A percentile compares a stretch with the other conserved stretches of the same genome.
These are phyloP conservation scores for Rallus crepitans DNA, from an alignment of 2,797 vertebrate species.

Conservation along the genomic window DNA sequence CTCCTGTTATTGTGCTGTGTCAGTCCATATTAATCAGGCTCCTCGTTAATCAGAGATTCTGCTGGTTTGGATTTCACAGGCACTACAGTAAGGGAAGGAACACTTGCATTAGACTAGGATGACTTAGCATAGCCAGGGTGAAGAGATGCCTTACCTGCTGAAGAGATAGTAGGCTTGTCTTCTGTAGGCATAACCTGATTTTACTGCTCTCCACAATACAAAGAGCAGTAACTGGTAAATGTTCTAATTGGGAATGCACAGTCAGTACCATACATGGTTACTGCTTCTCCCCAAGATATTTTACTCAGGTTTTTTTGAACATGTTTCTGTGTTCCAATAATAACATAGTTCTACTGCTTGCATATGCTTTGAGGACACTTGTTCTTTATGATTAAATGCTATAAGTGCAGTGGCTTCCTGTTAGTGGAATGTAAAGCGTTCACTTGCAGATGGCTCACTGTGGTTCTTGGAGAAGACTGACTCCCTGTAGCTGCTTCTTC, in stretches of 20 bases:
- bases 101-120: neutral
- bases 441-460: neutral
- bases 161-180: neutral
- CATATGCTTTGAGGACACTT: neutral
- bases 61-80: neutral
- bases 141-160: neutral
- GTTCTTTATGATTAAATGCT: neutral
- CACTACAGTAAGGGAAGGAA: neutral
- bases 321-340: neutral
- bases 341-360: neutral
- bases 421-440: neutral
- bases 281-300: neutral
- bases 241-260: neutral
- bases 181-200: neutral
- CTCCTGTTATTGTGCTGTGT: neutral
- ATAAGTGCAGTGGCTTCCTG: neutral
- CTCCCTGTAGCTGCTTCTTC: neutral
- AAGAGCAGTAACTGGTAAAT: neutral
- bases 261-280: neutral
- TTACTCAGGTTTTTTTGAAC: neutral
- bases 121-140: neutral
- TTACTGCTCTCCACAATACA: neutral
- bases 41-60: neutral
- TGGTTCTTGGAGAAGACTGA: neutral
- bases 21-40: neutral